Evolutionary conservation across 1,140 invertebrate genomes (phyloP), one percentile per base, ranked within the genome.

Genomic region (Bilobella aurantiaca): DNA sequence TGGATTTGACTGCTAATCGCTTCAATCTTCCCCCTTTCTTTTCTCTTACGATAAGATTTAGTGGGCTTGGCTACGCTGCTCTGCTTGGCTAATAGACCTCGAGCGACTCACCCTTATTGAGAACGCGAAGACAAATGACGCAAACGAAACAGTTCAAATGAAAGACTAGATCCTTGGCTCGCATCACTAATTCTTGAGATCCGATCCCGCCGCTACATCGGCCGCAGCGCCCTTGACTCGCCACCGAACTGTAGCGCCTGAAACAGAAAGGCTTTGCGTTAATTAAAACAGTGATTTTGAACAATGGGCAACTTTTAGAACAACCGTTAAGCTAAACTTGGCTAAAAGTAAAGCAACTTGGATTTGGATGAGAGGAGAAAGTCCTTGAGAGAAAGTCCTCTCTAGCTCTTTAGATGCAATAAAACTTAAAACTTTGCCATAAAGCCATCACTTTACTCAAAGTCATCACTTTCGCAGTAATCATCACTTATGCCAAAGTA

Each of bases 121-220:
- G 78, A 28, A 84, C 81, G 16, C 82, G 81, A 61, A 89, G 86
- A 78, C 93, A 96, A 59, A 88, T 85, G 23, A 86, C 84, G 76
- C 92, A 96, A 1, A 86, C 87, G 80, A 96, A 96, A 79, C 92
- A 96, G 65, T 87, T 85, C 58, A 93, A 81, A 77, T 96, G 92
- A 78, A 91, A 96, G 53, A 95, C 90, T 71, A 88, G 81, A 70
- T 91, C 89, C 30, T 88, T 78, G 0, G 91, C 91, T 67, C 90
- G 79, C 91, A 95, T 96, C 74, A 96, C 92, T 73, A 95, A 80
- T 79, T 96, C 92, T 70, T 87, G 87, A n/a, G 90, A 86, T 16
- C 87, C 86, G 73, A 96, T 89, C 0, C 87, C 87, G 34, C 86
- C 84, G 18, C 87, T 85, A 75, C 92, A 96, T 53, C 90, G 82